Percentiles rank a stretch among this genome's conserved stretches.
phyloP scores from a whole-genome alignment of 2,113 vertebrate genomes.

The Festucalex cinctus region DNA sequence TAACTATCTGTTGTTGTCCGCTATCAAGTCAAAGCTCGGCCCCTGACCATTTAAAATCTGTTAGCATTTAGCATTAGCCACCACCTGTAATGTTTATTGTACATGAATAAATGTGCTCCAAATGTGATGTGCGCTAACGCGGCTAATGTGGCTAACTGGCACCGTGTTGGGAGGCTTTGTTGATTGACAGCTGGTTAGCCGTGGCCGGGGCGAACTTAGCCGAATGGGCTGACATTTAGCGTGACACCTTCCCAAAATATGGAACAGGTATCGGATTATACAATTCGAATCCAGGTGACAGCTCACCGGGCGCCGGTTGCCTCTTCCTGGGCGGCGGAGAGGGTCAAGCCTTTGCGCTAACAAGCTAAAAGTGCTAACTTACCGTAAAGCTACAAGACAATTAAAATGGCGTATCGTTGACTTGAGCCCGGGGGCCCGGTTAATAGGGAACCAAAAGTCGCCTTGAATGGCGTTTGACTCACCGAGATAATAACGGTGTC shows the following conservation, averaged over 20 bases:
- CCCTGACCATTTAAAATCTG: not conserved
- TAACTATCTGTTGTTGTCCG: conserved; percentile 18
- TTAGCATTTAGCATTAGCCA: not conserved
- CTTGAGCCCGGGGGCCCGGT: conserved; percentile 9
- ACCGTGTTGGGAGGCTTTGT: conserved; percentile 47
- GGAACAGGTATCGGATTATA: not conserved
- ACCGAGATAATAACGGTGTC: conserved; percentile 85
- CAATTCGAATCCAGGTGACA: accelerated
- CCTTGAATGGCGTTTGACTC: conserved; percentile 50
- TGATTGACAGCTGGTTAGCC: conserved; percentile 62
- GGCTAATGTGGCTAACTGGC: not conserved
- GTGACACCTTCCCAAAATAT: not conserved
- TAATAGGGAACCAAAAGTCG: not conserved
- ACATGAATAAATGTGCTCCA: not conserved
- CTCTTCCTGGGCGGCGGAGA: conserved; percentile 1
- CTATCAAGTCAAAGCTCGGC: conserved; percentile 28
- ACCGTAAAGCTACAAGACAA: conserved; percentile 43
- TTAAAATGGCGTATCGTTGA: conserved; percentile 51
- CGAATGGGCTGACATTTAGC: conserved; percentile 10
- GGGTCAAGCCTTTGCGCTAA: conserved; percentile 41
- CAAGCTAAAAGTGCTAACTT: conserved; percentile 47
- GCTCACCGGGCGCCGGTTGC: not conserved
- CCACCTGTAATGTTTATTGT: too few relatives aligned
- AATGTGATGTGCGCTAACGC: not conserved
- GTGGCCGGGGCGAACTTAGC: conserved; percentile 24